Evolutionary conservation across 2,888 invertebrate species (phyloP), one percentile per base, ranked within the genome.

Genomic region (Eupsilia transversa): DNA sequence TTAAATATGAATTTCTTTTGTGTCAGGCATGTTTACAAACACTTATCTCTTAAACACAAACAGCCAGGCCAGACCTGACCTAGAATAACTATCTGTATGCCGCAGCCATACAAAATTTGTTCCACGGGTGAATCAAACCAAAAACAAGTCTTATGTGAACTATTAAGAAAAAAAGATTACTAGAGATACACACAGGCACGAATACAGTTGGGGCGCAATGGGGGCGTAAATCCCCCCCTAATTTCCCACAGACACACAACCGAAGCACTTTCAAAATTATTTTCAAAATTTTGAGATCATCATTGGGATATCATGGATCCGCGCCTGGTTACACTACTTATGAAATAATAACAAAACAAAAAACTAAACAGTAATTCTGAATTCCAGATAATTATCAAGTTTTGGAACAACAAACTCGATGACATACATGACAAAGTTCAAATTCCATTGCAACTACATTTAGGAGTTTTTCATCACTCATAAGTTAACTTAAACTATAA

Each of bases 1-100:
- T 27, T 35, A 10, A 10, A 30, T 41, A 57, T 2, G 17, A 57
- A 30, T 59, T 10, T 23, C 41, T 41, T 67, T 41, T 41, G n/a
- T 57, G 1, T 4, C 30, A 30, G 9, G 41, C 20, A 59, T 59
- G 41, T 41, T 41, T 30, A 30, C 6, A 10, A 17, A 41, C 9
- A 27, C 27, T 69, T 69, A 69, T 65, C 35, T 52, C 1, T 63
- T 20, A 66, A 7, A 65, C 9, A 46, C 46, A 66, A 38, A 66
- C 14, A 49, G 46, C 3, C 33, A 49, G 49, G 23, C 23, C 49
- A 10, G 20, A 9, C 49, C 23, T 23, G 49, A 23, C 23, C 23
- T 49, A 49, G 49, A 49, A 49, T 20, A 46, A 20, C 20, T 20
- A 23, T 49, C 6, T 41, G 41, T 41, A 12, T n/a, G n/a, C n/a